Conservation (phyloP, 2,888 invertebrate species). For the Chalcosyrphus nemorum region DNA sequence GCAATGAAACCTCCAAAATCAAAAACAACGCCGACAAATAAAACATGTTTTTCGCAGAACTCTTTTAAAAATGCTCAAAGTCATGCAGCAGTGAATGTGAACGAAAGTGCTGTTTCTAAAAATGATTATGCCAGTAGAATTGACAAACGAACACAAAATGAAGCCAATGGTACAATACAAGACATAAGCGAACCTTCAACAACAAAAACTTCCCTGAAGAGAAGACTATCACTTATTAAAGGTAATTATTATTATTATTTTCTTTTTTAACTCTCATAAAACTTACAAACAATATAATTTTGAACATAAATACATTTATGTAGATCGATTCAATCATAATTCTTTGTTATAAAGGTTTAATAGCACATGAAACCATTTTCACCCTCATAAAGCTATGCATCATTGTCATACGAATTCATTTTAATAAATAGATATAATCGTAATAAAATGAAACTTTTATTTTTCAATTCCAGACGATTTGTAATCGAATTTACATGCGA, state of each 20-base stretch:
- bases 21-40: conserved; percentile 46
- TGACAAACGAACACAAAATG: conserved; percentile 51
- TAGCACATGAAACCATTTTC: conserved; percentile 6
- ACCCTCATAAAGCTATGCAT: conserved; percentile 22
- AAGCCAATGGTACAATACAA: conserved; percentile 61
- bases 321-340: not conserved
- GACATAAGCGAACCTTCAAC: conserved; percentile 68
- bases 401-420: conserved; percentile 39
- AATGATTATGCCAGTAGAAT: conserved; percentile 17
- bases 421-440: conserved; percentile 11
- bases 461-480: conserved; percentile 66
- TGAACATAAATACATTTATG: not conserved
- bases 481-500: conserved; percentile 43
- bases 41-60: conserved; percentile 17
- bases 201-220: conserved; percentile 73
- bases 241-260: conserved; percentile 74
- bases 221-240: conserved; percentile 77
- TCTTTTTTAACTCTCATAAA: not conserved
- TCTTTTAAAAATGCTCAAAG: conserved; percentile 26
- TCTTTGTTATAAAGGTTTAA: not conserved
- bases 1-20: conserved; percentile 76
- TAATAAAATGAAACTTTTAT: conserved; percentile 44
- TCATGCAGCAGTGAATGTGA: not conserved
- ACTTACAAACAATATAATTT: not conserved
- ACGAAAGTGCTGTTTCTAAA: conserved; percentile 5